phyloP scores from a whole-genome alignment of 2,797 vertebrate genomes.

The Chelmon rostratus region DNA sequence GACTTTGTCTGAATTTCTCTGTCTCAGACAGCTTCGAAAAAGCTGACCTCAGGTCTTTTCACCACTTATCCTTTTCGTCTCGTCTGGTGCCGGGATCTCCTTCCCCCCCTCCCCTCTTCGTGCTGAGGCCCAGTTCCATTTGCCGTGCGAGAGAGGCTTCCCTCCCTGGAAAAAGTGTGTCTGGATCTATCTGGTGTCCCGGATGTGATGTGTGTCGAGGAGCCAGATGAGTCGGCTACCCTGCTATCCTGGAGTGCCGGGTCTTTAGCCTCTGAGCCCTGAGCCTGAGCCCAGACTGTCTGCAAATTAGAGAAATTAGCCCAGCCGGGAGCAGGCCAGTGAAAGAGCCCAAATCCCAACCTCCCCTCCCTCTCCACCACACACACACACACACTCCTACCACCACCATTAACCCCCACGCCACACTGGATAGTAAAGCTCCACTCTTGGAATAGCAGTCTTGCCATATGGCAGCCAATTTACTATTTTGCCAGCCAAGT shows the following conservation, averaged over 20 bases:
- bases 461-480: conserved; percentile 83
- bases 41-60: conserved; percentile 64
- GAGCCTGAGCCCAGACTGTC: conserved; percentile 85
- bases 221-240: conserved; percentile 51
- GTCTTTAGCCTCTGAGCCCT: conserved; percentile 74
- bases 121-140: conserved; percentile 21
- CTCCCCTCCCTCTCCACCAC: conserved; percentile 21
- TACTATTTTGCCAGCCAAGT: conserved; percentile 69
- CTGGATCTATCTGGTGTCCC: conserved; percentile 46
- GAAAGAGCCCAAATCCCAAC: conserved; percentile 73
- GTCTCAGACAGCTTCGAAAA: conserved; percentile 54
- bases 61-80: conserved; percentile 65
- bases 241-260: conserved; percentile 48
- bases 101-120: conserved; percentile 1
- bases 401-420: conserved; percentile 56
- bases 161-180: conserved; percentile 60
- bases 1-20: conserved; percentile 38
- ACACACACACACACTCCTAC: conserved; percentile 18
- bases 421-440: conserved; percentile 66
- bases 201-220: conserved; percentile 52
- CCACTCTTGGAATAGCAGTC: conserved; percentile 60
- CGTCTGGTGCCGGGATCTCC: conserved; percentile 11
- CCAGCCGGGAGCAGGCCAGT: conserved; percentile 70
- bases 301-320: conserved; percentile 88
- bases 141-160: conserved; percentile 21